phyloP scores from a whole-genome alignment of 2,888 invertebrate species.

The Cerastis rubricosa region DNA sequence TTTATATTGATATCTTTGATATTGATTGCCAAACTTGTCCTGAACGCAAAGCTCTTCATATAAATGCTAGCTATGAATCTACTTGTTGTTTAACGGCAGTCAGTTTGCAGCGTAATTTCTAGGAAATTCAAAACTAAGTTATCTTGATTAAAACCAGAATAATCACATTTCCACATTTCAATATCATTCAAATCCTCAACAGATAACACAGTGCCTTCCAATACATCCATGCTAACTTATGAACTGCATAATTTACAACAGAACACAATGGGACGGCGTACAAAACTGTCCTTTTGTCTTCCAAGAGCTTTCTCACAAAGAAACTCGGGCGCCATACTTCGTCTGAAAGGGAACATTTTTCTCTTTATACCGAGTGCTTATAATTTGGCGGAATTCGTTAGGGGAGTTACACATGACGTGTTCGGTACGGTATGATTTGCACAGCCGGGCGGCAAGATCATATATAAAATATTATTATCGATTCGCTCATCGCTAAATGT shows the following conservation, averaged over 20 bases:
- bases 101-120: background rate
- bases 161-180: background rate
- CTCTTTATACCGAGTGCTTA: conserved; percentile 62
- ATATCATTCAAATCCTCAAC: background rate
- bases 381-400: conserved; percentile 65
- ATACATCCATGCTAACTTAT: conserved; percentile 64
- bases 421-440: background rate
- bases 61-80: background rate
- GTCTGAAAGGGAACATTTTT: conserved; percentile 66
- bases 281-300: conserved; percentile 71
- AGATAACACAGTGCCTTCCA: conserved; percentile 22
- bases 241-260: conserved; percentile 70
- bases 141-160: background rate
- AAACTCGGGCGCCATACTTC: conserved; percentile 61
- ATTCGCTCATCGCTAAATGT: background rate
- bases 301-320: conserved; percentile 68
- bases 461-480: background rate
- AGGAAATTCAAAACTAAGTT: background rate
- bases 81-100: background rate
- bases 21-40: background rate
- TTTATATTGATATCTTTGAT: no score
- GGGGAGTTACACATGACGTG: conserved; percentile 5
- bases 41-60: background rate
- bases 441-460: background rate
- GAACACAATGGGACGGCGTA: conserved; percentile 57